These are phyloP conservation scores for Urocynchramus pylzowi DNA, from an alignment of 2,113 vertebrate genomes.

Conservation along the genomic window DNA sequence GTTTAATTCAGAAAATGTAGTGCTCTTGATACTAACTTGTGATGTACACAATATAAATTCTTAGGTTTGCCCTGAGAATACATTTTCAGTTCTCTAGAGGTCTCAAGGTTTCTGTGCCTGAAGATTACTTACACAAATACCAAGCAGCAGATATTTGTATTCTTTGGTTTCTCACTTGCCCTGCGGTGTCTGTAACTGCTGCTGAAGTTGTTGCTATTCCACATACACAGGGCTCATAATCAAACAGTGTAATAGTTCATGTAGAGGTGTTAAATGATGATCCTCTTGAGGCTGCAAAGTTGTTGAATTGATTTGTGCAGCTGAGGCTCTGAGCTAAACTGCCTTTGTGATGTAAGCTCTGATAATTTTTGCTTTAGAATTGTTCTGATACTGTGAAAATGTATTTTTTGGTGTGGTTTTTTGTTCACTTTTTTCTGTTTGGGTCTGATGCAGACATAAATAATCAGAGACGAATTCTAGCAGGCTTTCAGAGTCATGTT, in stretches of 20 bases:
- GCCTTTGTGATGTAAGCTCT: background rate
- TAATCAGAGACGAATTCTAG: background rate
- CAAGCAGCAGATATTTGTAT: background rate
- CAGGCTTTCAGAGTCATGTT: background rate
- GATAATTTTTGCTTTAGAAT: background rate
- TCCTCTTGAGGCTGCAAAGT: background rate
- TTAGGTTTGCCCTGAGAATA: background rate
- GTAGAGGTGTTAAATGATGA: background rate
- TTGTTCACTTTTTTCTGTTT: accelerated
- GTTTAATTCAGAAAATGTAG: background rate
- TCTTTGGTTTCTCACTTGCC: background rate
- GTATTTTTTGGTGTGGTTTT: background rate
- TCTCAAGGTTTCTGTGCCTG: background rate
- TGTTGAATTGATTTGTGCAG: background rate
- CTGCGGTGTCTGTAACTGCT: background rate
- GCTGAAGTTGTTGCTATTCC: background rate
- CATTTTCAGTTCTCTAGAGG: background rate
- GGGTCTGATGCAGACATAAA: background rate
- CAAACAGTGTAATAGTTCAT: background rate
- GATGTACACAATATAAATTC: background rate
- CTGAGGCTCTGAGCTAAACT: background rate
- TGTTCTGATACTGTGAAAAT: background rate
- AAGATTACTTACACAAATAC: background rate
- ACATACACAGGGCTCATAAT: background rate
- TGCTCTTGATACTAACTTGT: background rate